These are phyloP conservation scores for Sphenopsis melanotis DNA, from an alignment of 2,797 vertebrate species.

Conservation along the genomic window DNA sequence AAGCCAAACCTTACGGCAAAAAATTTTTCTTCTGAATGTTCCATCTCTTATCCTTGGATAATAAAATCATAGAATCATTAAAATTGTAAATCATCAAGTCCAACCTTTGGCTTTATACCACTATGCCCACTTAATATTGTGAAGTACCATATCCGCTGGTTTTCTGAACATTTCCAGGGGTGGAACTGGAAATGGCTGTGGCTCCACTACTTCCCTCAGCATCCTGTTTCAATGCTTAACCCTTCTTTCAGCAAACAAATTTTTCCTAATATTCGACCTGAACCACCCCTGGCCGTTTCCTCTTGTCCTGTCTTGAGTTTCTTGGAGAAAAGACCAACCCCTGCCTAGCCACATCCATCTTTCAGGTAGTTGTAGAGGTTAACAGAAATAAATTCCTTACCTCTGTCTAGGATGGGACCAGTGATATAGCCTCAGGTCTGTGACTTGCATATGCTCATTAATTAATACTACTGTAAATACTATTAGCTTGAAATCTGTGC, in stretches of 20 bases:
- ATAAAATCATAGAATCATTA: background rate
- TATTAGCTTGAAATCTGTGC: background rate
- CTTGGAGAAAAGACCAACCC: background rate
- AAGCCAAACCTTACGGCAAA: background rate
- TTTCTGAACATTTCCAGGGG: background rate
- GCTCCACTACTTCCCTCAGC: background rate
- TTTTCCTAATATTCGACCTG: background rate
- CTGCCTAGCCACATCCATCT: background rate
- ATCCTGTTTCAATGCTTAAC: background rate
- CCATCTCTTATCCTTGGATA: background rate
- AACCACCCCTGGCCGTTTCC: rapidly evolving
- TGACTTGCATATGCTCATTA: background rate
- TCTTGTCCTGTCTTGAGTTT: background rate
- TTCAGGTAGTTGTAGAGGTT: background rate
- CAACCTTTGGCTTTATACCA: background rate
- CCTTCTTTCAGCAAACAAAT: background rate
- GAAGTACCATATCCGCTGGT: background rate
- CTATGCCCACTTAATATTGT: background rate
- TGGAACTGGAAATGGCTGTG: background rate
- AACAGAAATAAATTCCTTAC: background rate
- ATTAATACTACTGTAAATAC: background rate
- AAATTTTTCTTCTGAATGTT: background rate
- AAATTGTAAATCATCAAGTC: background rate
- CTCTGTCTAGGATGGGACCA: background rate
- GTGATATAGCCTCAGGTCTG: background rate